A percentile compares a stretch with the other conserved stretches of the same genome.
These are phyloP conservation scores for Physocephala rufipes DNA, from an alignment of 2,888 invertebrate species.

Conservation along the genomic window DNA sequence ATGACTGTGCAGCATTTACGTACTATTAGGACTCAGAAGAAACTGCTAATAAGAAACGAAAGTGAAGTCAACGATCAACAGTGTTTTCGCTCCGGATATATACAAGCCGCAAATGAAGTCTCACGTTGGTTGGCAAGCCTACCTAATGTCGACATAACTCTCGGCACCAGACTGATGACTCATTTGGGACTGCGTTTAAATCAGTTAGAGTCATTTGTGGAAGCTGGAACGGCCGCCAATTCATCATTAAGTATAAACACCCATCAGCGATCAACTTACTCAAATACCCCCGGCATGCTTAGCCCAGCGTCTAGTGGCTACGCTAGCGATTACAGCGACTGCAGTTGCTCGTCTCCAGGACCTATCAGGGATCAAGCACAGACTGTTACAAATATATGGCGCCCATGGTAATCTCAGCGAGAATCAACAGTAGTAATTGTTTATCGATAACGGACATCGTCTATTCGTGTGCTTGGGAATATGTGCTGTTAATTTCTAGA, in stretches of 20 bases:
- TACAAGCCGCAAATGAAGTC: constrained; percentile 89
- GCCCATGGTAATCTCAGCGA: constrained; percentile 57
- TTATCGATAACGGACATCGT: not conserved
- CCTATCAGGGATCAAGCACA: constrained; percentile 49
- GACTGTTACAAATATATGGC: constrained; percentile 55
- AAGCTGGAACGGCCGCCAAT: constrained; percentile 46
- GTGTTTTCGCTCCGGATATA: constrained; percentile 88
- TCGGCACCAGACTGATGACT: constrained; percentile 89
- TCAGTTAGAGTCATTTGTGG: constrained; percentile 55
- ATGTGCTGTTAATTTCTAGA: not conserved
- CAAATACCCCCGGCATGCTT: constrained; percentile 40
- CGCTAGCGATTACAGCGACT: constrained; percentile 60
- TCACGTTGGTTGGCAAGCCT: constrained; percentile 84
- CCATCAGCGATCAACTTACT: not conserved
- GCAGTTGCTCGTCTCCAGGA: constrained; percentile 41
- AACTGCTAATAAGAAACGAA: constrained; percentile 64
- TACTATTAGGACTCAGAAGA: constrained; percentile 71
- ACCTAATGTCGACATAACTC: constrained; percentile 84
- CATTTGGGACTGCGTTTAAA: constrained; percentile 87
- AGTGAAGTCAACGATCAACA: constrained; percentile 69
- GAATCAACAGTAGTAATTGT: constrained; percentile 3
- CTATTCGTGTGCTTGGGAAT: not conserved
- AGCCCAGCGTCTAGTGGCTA: constrained; percentile 64
- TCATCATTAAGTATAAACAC: constrained; percentile 53
- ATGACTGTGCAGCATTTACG: constrained; percentile 85